Evolutionary conservation across 2,797 vertebrate genomes (phyloP), one percentile per base, ranked within the genome.

Genomic region (Gobionotothen gibberifrons): DNA sequence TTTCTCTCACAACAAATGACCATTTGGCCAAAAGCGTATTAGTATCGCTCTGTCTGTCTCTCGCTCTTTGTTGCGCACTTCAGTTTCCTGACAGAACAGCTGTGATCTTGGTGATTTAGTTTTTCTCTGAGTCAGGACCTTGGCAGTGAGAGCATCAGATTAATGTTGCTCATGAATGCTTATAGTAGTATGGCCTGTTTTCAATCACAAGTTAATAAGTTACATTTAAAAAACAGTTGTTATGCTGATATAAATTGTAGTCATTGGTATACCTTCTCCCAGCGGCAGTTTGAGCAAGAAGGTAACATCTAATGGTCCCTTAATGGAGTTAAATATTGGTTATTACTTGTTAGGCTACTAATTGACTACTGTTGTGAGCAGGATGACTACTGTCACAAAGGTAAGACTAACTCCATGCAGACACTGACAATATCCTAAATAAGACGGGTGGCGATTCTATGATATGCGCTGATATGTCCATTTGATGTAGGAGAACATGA

Each of bases 321-420:
- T 83, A 88, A 89, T 73, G 72, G 76, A 91, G 76, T 85, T 91
- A 84, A 26, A 77, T 84, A 89, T 71, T 74, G 61, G 57, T 90
- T 87, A 90, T 89, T 92, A 93, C 74, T 92, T 59, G 19, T 88
- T 91, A 88, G 81, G 93, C 93, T 95, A 94, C 91, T 86, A 87
- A 85, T 88, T 92, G 90, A 92, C 94, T 95, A 95, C 88, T 86
- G 78, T 89, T 90, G 87, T 87, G 79, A 93, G 90, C 91, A 91
- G 87, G 74, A 90, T 51, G 44, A 93, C 88, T 90, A 93, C 87
- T 87, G 90, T 93, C 88, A 93, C 87, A 89, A 68, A 90, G 79
- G 80, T 89, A 87, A 92, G 88, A 93, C 84, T 90, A 92, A 90
- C 90, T 92, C 91, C 93, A 94, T 95, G 93, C 94, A 94, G 81